These are phyloP conservation scores for Lates calcarifer DNA, from an alignment of 2,113 vertebrate genomes.

Conservation along the genomic window DNA sequence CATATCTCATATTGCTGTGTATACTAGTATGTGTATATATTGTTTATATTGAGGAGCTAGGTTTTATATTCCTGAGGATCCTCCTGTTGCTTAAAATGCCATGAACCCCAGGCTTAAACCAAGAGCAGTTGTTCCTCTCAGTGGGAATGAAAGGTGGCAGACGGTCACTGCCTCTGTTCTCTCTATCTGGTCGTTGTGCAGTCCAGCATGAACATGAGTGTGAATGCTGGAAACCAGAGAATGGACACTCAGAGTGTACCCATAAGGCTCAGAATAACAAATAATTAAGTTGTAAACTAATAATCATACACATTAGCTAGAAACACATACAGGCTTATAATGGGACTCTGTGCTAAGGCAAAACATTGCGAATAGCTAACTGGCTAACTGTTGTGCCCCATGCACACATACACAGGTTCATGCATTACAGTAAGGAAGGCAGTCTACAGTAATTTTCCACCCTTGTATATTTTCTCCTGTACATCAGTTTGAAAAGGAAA, in stretches of 20 bases:
- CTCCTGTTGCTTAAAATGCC: background rate
- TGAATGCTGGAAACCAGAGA: conserved; percentile 2
- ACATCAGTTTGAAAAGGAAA: background rate
- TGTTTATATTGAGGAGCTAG: too few species aligned
- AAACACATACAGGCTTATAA: background rate
- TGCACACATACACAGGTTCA: background rate
- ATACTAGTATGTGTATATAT: too few species aligned
- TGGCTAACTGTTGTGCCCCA: background rate
- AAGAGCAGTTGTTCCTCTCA: conserved; percentile 8
- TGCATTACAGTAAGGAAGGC: too few species aligned
- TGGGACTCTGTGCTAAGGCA: background rate
- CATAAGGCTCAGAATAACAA: background rate
- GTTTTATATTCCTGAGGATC: conserved; percentile 13
- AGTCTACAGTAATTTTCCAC: background rate
- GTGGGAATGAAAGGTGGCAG: conserved; percentile 11
- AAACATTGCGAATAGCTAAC: background rate
- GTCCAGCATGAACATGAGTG: background rate
- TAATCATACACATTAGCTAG: background rate
- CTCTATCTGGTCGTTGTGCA: conserved; percentile 4
- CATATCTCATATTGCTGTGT: background rate
- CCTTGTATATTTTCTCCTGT: background rate
- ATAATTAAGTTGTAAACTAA: background rate
- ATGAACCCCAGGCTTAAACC: conserved; percentile 16
- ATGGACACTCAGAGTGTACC: background rate
- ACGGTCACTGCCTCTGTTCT: background rate